phyloP scores from a whole-genome alignment of 2,888 invertebrate genomes.

The Dorcus hopei region DNA sequence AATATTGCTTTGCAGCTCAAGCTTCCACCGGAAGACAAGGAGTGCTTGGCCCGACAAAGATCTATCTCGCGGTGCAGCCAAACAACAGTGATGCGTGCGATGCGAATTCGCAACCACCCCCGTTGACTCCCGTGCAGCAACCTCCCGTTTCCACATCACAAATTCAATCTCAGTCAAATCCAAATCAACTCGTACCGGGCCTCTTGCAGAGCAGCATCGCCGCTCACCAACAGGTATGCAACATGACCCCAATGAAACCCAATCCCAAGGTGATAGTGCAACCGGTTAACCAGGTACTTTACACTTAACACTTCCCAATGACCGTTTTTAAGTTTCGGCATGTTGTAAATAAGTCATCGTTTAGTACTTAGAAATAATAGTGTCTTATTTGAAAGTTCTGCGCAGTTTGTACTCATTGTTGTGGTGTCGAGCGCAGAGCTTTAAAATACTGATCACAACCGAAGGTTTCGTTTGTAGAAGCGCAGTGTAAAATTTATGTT shows the following conservation, averaged over 20 bases:
- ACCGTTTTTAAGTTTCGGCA: background rate
- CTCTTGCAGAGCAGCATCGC: slow-evolving; percentile 10
- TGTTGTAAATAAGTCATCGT: background rate
- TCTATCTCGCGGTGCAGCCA: slow-evolving; percentile 84
- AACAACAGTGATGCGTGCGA: slow-evolving; percentile 43
- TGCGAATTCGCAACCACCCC: slow-evolving; percentile 49
- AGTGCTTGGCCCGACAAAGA: slow-evolving; percentile 80
- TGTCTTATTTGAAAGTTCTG: slow-evolving; percentile 6
- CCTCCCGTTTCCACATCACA: slow-evolving; percentile 4
- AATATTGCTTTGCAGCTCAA: slow-evolving; percentile 64
- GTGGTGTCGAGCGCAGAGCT: too few relatives aligned
- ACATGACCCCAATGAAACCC: slow-evolving; percentile 32
- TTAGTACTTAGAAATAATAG: too few relatives aligned
- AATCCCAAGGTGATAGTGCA: slow-evolving; percentile 42
- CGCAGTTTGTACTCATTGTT: background rate
- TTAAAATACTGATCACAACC: too few relatives aligned
- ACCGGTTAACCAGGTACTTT: slow-evolving; percentile 37
- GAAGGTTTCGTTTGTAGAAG: too few relatives aligned
- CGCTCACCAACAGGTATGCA: slow-evolving; percentile 44
- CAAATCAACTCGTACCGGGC: slow-evolving; percentile 5
- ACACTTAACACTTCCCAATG: slow-evolving; percentile 16
- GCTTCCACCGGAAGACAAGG: slow-evolving; percentile 83
- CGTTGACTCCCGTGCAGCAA: slow-evolving; percentile 53
- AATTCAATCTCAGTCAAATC: slow-evolving; percentile 12
- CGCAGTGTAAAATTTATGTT: too few relatives aligned